Conservation (phyloP, 2,888 invertebrate species). For the Villa cingulata region DNA sequence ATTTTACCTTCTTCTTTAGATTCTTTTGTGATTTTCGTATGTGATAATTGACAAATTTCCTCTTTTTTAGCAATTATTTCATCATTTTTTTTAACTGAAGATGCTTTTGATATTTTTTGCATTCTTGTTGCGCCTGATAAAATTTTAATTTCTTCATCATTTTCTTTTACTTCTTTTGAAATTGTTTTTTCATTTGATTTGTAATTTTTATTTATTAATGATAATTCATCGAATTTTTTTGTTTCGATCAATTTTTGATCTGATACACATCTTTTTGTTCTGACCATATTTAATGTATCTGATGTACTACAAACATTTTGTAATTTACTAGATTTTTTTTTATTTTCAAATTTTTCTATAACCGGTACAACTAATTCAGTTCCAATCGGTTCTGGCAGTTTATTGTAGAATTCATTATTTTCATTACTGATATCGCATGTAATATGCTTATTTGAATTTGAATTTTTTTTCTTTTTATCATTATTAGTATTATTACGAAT, state of each 20-base stretch:
- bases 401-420: constrained; percentile 5
- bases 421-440: background rate
- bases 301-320: background rate
- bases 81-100: background rate
- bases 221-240: constrained; percentile 4
- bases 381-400: constrained; percentile 28
- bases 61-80: background rate
- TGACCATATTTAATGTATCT: no score
- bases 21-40: no score
- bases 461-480: constrained; percentile 14
- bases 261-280: no score
- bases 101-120: no score
- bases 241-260: no score
- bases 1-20: background rate
- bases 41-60: constrained; percentile 12
- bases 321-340: background rate
- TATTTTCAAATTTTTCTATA: constrained; percentile 26
- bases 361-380: constrained; percentile 34
- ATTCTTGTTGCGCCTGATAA: no score
- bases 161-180: background rate
- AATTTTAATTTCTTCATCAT: no score
- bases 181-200: constrained; percentile 8
- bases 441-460: background rate
- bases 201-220: constrained; percentile 2
- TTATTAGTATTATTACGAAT: constrained; percentile 35